Evolutionary conservation across 2,888 invertebrate genomes (phyloP), one percentile per base, ranked within the genome.

Genomic region (Sphaeridia pumilis): DNA sequence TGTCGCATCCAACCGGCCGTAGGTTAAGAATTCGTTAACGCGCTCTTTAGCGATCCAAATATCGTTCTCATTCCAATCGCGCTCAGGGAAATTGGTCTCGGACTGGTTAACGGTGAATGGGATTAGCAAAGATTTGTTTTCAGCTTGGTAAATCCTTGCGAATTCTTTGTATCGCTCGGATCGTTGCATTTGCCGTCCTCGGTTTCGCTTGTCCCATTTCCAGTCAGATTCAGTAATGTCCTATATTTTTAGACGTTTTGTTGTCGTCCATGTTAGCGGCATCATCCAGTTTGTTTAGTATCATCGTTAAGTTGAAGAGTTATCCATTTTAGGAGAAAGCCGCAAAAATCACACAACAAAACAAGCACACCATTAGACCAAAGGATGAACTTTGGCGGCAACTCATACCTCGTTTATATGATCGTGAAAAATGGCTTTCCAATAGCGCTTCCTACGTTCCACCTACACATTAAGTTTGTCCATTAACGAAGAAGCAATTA

Each of bases 181-280:
- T 12, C 84, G 75, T 63, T 84, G 81, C 62, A 82, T 80, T 68
- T 90, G 90, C 60, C 83, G 81, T 27, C 81, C 80, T 66, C 84
- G 78, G 68, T 88, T 87, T 34, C 84, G 78, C 65, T 82, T 80
- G 63, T 88, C 86, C 90, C 90, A 90, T 36, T 86, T 72, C 79
- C 86, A 89, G 67, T 90, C 88, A 14, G 89, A 87, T 70, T 90
- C 81, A 73, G 88, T 87, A 1, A 88, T 86, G 73, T 90, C 87
- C 82, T 83, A 58, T 26, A 38, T 17, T 38, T 38, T 38, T 38
- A 12, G 7, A 38, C 5, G 5, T 38, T 38, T 38, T 38, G 38
- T 17, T 14, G 38, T 17, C 5, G 38, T 38, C 17, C 7, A 31
- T 31, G 7, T 7, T 38, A 14, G 7, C 7, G 10, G 5, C 10